Evolutionary conservation across 2,113 vertebrate species (phyloP).

Genomic region (Nannobrachium achirus): DNA sequence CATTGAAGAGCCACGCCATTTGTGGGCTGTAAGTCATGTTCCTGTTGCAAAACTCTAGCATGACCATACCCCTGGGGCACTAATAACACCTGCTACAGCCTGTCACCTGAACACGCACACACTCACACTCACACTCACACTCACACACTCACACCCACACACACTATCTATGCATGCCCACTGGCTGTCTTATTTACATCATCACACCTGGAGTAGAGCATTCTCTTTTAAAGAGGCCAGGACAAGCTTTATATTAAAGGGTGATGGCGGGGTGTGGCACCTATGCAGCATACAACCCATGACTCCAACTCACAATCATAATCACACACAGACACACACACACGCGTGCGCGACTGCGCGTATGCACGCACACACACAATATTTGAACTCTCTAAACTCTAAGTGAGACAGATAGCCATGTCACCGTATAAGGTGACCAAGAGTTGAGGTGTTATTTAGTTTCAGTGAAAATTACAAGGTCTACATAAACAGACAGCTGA

Average conservation of each 20-base stretch:
- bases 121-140: conserved; percentile 8
- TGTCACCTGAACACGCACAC: conserved; percentile 41
- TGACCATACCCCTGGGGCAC: conserved; percentile 29
- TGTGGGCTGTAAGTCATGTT: conserved; percentile 35
- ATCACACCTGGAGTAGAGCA: conserved; percentile 12
- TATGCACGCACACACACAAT: too few species aligned
- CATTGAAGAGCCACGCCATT: conserved; percentile 42
- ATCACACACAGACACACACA: too few species aligned
- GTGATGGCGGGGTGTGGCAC: neutral
- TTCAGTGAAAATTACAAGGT: conserved; percentile 23
- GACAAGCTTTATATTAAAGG: neutral
- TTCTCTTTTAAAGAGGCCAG: conserved; percentile 23
- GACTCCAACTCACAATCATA: too few species aligned
- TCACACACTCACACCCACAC: conserved; percentile 13
- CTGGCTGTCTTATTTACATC: conserved; percentile 3
- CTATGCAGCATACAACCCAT: conserved; percentile 9
- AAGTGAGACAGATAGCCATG: conserved; percentile 35
- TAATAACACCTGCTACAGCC: conserved; percentile 51
- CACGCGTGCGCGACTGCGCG: neutral
- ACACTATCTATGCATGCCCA: conserved; percentile 1
- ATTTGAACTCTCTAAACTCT: too few species aligned
- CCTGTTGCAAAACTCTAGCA: conserved; percentile 11
- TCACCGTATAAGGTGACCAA: conserved; percentile 34
- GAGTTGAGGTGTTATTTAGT: conserved; percentile 12
- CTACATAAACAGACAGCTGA: neutral